A percentile compares a stretch with the other conserved stretches of the same genome.
Conservation (phyloP, 2,113 vertebrate species). For the Pyrgilauda ruficollis region DNA sequence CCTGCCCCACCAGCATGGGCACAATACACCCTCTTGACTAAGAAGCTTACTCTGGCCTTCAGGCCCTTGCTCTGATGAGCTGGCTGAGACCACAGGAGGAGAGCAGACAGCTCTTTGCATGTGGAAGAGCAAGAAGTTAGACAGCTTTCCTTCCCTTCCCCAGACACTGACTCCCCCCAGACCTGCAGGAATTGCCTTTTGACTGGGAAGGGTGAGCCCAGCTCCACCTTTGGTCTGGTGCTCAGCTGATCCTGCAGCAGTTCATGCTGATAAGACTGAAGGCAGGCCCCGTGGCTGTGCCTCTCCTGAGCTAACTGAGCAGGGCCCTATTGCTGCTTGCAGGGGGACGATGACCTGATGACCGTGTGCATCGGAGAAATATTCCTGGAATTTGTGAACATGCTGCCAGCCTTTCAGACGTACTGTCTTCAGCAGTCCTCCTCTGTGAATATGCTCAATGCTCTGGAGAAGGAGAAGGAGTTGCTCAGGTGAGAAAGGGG, state of each 20-base stretch:
- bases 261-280: not conserved
- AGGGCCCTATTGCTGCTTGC: constrained; percentile 12
- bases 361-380: constrained; percentile 88
- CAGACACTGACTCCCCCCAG: accelerated
- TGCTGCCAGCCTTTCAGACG: constrained; percentile 93
- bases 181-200: not conserved
- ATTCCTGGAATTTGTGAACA: constrained; percentile 91
- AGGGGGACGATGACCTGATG: constrained; percentile 88
- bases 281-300: accelerated
- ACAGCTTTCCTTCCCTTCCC: not conserved
- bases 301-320: not conserved
- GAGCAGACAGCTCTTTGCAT: not conserved
- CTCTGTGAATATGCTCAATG: constrained; percentile 87
- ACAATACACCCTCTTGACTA: not conserved
- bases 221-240: not conserved
- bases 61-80: not conserved
- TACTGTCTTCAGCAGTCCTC: constrained; percentile 92
- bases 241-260: not conserved
- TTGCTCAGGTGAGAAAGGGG: constrained; percentile 80
- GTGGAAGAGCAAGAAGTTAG: not conserved
- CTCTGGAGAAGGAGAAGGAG: constrained; percentile 92
- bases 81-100: not conserved
- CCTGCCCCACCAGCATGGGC: not conserved
- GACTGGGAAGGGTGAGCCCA: not conserved
- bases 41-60: not conserved